These are phyloP conservation scores for Chiridota heheva DNA, from an alignment of 35 echinoderm and acorn worm species.

Conservation along the genomic window DNA sequence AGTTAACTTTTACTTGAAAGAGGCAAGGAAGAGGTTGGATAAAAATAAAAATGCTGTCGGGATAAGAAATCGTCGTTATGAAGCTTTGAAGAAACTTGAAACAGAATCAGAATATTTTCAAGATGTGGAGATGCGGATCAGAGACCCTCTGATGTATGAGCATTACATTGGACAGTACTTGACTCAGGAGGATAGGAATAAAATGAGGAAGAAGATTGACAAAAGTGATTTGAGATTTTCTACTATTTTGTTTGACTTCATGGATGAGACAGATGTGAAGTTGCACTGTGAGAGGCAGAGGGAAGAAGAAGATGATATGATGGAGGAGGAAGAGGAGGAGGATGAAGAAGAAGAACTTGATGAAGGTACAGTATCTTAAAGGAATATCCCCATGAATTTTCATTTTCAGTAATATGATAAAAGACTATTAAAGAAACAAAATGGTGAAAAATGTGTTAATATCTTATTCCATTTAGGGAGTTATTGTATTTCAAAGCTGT, in stretches of 20 bases:
- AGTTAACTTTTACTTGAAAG: slow-evolving; percentile 75
- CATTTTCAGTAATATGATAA: no score
- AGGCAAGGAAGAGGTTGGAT: slow-evolving; percentile 51
- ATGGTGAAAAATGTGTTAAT: no score
- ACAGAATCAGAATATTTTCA: slow-evolving; percentile 74
- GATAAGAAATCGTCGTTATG: slow-evolving; percentile 77
- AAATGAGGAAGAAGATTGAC: slow-evolving; percentile 49
- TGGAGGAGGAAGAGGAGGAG: slow-evolving; percentile 57
- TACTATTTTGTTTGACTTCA: slow-evolving; percentile 78
- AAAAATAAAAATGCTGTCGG: slow-evolving; percentile 25
- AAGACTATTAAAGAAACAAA: no score
- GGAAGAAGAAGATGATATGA: slow-evolving; percentile 36
- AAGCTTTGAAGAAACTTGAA: slow-evolving; percentile 82
- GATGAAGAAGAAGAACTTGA: slow-evolving; percentile 41
- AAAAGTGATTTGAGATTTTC: slow-evolving; percentile 75
- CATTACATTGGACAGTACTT: slow-evolving; percentile 86
- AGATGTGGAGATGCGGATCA: slow-evolving; percentile 76
- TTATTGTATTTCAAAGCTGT: no score
- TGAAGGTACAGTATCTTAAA: no score
- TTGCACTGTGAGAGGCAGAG: slow-evolving; percentile 49
- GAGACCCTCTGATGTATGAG: slow-evolving; percentile 91
- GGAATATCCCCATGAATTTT: no score
- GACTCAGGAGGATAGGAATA: slow-evolving; percentile 69
- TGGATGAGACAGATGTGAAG: slow-evolving; percentile 76
- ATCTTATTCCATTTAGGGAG: no score